Percentiles rank a stretch among this genome's conserved stretches.
Conservation (phyloP, 2,797 vertebrate genomes). For the Danio albolineatus region DNA sequence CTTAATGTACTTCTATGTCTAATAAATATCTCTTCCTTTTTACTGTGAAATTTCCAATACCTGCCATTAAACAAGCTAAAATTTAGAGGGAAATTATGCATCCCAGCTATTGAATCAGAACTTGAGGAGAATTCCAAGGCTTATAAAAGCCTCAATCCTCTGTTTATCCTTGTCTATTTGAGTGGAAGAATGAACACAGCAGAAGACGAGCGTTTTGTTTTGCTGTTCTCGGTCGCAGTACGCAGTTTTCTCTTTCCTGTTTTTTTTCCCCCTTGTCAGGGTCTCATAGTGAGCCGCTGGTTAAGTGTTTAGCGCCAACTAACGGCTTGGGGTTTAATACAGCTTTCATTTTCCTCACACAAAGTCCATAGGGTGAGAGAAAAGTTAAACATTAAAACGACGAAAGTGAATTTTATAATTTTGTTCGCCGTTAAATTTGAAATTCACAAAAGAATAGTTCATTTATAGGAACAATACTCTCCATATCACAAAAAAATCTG, state of each 20-base stretch:
- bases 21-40: slow-evolving; percentile 72
- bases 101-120: slow-evolving; percentile 66
- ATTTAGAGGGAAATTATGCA: slow-evolving; percentile 66
- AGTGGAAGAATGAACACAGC: slow-evolving; percentile 6
- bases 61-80: slow-evolving; percentile 71
- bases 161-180: slow-evolving; percentile 34
- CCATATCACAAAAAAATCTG: too few species aligned
- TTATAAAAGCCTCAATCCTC: slow-evolving; percentile 59
- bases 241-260: slow-evolving; percentile 42
- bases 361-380: too few species aligned
- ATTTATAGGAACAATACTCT: too few species aligned
- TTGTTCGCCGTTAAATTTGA: too few species aligned
- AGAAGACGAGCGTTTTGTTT: slow-evolving; percentile 4
- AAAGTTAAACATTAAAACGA: too few species aligned
- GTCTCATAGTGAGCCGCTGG: background rate
- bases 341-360: background rate
- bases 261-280: background rate
- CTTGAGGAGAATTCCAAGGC: slow-evolving; percentile 57
- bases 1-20: slow-evolving; percentile 65
- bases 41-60: slow-evolving; percentile 74
- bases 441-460: too few species aligned
- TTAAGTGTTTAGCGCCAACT: slow-evolving; percentile 20
- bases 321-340: background rate
- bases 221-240: slow-evolving; percentile 4
- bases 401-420: too few species aligned